phyloP scores from a whole-genome alignment of 2,797 vertebrate species.

The Karalla daura region DNA sequence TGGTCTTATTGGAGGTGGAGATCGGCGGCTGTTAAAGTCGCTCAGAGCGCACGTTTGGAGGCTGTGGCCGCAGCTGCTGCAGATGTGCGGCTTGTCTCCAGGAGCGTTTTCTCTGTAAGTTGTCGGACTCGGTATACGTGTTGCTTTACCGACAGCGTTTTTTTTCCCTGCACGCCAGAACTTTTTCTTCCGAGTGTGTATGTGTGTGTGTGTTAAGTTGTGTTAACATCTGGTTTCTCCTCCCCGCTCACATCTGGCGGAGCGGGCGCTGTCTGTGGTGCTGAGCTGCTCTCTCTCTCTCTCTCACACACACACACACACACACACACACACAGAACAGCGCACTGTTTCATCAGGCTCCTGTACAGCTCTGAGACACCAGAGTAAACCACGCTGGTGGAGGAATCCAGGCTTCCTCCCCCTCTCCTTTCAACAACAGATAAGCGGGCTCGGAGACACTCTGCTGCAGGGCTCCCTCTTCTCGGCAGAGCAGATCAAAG shows the following conservation, averaged over 20 bases:
- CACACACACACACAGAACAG: conserved; percentile 2
- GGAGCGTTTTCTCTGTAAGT: conserved; percentile 38
- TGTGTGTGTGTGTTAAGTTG: conserved; percentile 23
- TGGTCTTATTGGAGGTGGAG: conserved; percentile 33
- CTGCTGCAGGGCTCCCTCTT: conserved; percentile 51
- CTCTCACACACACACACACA: too few relatives aligned
- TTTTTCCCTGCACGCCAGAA: background rate
- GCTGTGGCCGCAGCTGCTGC: too few relatives aligned
- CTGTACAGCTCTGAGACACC: background rate
- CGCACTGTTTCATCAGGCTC: background rate
- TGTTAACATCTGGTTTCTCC: conserved; percentile 30
- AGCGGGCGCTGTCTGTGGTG: conserved; percentile 77
- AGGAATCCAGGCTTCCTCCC: background rate
- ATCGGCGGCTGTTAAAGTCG: conserved; percentile 31
- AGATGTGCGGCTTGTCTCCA: too few relatives aligned
- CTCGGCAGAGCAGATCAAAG: conserved; percentile 27
- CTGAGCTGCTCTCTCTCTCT: too few relatives aligned
- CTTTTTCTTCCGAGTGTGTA: conserved; percentile 18
- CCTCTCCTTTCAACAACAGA: background rate
- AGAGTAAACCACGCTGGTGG: background rate
- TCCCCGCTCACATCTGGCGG: conserved; percentile 13
- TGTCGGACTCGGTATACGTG: conserved; percentile 22
- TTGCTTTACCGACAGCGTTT: conserved; percentile 20
- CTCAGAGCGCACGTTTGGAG: background rate
- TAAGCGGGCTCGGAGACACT: background rate